Evolutionary conservation across 2,797 vertebrate species (phyloP).

Genomic region (Rousettus madagascariensis): DNA sequence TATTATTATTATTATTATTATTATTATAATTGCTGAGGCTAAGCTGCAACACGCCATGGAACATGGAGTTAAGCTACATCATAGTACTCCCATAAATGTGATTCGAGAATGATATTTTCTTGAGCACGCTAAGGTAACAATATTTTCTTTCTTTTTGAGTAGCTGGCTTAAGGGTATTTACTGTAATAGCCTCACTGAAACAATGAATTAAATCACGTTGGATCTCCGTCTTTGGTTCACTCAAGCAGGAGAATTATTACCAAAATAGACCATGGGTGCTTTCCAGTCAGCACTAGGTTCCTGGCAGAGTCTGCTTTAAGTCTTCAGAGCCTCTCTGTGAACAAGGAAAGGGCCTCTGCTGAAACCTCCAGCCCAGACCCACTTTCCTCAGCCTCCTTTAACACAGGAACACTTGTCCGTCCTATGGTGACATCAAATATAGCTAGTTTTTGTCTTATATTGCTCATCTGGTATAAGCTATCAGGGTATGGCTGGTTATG

Average conservation of each 20-base stretch:
- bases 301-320: constrained; percentile 60
- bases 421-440: background rate
- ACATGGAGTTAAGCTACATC: constrained; percentile 34
- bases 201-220: constrained; percentile 68
- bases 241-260: constrained; percentile 50
- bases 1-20: constrained; percentile 49
- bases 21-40: constrained; percentile 55
- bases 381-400: constrained; percentile 58
- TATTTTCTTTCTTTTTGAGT: constrained; percentile 33
- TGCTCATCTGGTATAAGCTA: background rate
- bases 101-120: constrained; percentile 51
- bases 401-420: constrained; percentile 65
- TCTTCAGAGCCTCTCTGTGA: constrained; percentile 64
- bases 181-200: constrained; percentile 57
- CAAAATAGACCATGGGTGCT: background rate
- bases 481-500: background rate
- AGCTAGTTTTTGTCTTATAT: background rate
- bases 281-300: constrained; percentile 36
- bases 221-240: constrained; percentile 29
- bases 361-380: constrained; percentile 51
- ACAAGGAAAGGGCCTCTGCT: constrained; percentile 71
- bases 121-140: background rate
- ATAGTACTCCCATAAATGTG: constrained; percentile 42
- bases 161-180: constrained; percentile 60
- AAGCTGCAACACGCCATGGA: constrained; percentile 26